Evolutionary conservation across 2,888 invertebrate species (phyloP), one percentile per base, ranked within the genome.

Genomic region (Chrysolina americana): DNA sequence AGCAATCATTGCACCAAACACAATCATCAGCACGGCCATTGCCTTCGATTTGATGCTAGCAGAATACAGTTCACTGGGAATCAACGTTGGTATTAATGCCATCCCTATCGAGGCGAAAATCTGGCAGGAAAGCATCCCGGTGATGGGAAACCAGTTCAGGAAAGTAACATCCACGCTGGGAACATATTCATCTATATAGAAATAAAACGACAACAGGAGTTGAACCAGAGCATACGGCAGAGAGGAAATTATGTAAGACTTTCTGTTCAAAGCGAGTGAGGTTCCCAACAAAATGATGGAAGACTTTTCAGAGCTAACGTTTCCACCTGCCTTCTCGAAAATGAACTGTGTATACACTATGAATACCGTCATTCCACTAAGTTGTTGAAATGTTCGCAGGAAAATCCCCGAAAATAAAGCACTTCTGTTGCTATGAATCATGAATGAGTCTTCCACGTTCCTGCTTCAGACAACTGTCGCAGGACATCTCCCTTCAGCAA

Each of bases 1-100:
- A 44, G 81, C 77, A 8, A 84, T 75, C 19, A 78, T 73, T 1
- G 81, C 8, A 10, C 83, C 83, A 59, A 83, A 80, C 44, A 81
- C 83, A 15, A 81, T 68, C 17, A 79, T 65, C 2, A 79, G 36
- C 6, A 84, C 19, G 10, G 79, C 74, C n/a, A 84, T 68, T 15
- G 81, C 86, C 80, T 86, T 85, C 3, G 78, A 78, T 78, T 85
- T 86, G 23, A 87, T 82, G 71, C 83, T 85, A 9, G 84, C 80
- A 6, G 85, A 83, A 70, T 85, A 86, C 19, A 86, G 53, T 76
- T 86, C 86, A 9, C 84, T 82, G 8, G 80, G 36, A 79, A 86
- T 80, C 19, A 85, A 76, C 41, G 81, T 82, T 2, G 86, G 86
- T 36, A 86, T 77, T 10, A 84, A 76, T 6, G 81, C 83, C n/a